Evolutionary conservation across 1,140 invertebrate genomes (phyloP), one percentile per base, ranked within the genome.

Genomic region (Drosophila melanica): DNA sequence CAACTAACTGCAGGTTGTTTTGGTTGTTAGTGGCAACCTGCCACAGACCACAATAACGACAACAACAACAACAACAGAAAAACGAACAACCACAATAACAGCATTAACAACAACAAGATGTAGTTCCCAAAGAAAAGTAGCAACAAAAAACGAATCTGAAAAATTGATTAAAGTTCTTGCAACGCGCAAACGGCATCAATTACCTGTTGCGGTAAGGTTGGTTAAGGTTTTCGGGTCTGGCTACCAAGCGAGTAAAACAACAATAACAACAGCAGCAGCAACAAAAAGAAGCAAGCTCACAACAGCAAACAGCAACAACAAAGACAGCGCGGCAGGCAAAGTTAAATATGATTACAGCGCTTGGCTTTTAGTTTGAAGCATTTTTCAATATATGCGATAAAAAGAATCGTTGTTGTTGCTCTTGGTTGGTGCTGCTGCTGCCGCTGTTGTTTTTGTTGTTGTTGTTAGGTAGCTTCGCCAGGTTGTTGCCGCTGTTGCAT

Each of bases 141-240:
- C 45, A 60, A 72, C 48, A 23, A 75, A 57, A 79, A 68, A 76
- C 71, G 76, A 68, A 81, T 78, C 69, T 75, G 70, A 81, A 81
- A 81, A 81, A 81, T 81, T 81, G 79, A 81, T 81, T 81, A 81
- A 81, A 81, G 79, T 81, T 81, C 79, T 81, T 81, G 79, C 79
- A 81, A 71, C 70, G 79, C 70, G 75, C 79, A 77, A 81, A 79
- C 79, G 75, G 79, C 79, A 81, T 77, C 79, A 81, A 81, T 81
- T 81, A 81, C 79, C 79, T 81, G 79, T 81, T 81, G 79, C 79
- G 75, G 75, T 60, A 23, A 23, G 20, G 1, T 74, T 67, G 65
- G 67, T 64, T 81, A 70, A 71, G 79, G 78, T 81, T 81, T 81
- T 55, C 20, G 51, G 33, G 18, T 18, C 35, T 64, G 59, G 72